Evolutionary conservation across 2,797 vertebrate species (phyloP).

Genomic region (Ceryle rudis): DNA sequence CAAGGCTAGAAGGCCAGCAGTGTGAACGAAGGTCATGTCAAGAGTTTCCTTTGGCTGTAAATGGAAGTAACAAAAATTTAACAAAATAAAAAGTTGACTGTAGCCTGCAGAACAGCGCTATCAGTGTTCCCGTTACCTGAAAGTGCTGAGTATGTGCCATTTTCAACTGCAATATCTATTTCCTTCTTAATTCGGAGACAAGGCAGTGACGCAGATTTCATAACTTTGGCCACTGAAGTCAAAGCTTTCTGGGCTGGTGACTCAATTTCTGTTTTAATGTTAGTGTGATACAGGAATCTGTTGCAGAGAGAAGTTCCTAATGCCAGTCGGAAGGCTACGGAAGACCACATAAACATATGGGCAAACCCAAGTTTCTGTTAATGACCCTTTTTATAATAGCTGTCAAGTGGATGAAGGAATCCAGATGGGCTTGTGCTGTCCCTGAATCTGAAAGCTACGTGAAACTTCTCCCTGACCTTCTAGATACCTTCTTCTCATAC

Average conservation of each 20-base stretch:
- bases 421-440: not conserved
- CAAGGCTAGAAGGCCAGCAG: not conserved
- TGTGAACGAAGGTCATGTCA: rapidly evolving
- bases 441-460: rapidly evolving
- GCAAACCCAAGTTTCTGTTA: not conserved
- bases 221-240: rapidly evolving
- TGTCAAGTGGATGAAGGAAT: not conserved
- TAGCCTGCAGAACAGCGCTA: not conserved
- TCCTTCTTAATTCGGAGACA: not conserved
- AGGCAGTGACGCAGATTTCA: not conserved
- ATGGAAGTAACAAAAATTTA: not conserved
- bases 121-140: not conserved
- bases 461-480: not conserved
- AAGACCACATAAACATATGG: not conserved
- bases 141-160: not conserved
- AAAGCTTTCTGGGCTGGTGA: not conserved
- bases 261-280: not conserved
- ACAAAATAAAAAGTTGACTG: not conserved
- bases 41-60: not conserved
- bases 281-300: not conserved
- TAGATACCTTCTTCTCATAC: not conserved
- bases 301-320: not conserved
- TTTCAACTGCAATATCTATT: not conserved
- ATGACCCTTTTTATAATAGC: not conserved
- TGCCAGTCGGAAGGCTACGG: not conserved